phyloP scores from a whole-genome alignment of 2,888 invertebrate genomes.

The Gryllus longicercus region DNA sequence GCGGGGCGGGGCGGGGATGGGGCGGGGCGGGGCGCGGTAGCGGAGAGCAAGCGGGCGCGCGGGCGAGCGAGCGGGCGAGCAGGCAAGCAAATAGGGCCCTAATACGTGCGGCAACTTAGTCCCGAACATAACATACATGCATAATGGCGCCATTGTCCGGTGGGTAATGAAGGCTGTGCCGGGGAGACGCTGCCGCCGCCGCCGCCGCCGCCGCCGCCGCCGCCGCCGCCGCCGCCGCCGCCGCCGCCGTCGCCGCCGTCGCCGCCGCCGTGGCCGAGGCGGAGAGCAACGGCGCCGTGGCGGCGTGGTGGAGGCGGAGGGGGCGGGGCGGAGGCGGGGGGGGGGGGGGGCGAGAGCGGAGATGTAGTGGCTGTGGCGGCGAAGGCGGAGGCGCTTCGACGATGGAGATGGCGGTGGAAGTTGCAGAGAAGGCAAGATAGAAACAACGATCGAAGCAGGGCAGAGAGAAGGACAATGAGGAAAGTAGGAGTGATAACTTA shows the following conservation, averaged over 20 bases:
- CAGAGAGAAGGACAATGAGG: no score
- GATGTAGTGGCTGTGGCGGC: no score
- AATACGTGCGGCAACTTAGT: conserved; percentile 28
- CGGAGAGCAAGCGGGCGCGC: neutral
- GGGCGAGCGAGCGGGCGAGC: neutral
- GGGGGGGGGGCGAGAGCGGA: no score
- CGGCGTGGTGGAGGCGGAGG: neutral
- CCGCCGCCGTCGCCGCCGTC: neutral
- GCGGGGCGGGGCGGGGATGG: neutral
- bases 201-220: neutral
- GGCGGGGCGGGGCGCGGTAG: neutral
- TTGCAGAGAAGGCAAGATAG: no score
- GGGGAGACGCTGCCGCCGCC: neutral
- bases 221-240: neutral
- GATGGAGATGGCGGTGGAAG: no score
- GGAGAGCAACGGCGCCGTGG: neutral
- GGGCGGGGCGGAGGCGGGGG: neutral
- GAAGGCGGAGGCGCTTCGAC: no score
- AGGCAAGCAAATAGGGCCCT: conserved; percentile 19
- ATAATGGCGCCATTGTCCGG: conserved; percentile 28
- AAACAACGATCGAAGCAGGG: no score
- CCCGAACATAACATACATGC: conserved; percentile 29
- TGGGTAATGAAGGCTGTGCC: conserved; percentile 26
- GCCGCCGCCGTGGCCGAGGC: neutral
- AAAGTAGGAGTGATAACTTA: no score